phyloP scores from a whole-genome alignment of 2,113 vertebrate species.

The Rhabdornis inornatus region DNA sequence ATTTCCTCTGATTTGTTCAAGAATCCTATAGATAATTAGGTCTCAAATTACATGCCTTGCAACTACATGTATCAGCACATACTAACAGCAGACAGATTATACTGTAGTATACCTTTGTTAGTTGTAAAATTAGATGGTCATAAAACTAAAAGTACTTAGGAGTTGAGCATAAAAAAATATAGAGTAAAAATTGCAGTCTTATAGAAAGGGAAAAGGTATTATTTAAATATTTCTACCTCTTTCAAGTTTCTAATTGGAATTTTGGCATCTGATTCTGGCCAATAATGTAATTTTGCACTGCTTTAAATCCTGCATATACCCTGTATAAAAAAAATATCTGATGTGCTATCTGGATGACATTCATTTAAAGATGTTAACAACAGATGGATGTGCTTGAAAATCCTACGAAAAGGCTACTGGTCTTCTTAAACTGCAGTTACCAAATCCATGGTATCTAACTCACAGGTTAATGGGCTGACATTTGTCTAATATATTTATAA shows the following conservation, averaged over 20 bases:
- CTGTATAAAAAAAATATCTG: neutral
- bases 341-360: neutral
- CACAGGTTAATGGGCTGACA: neutral
- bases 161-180: neutral
- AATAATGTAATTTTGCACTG: neutral
- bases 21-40: neutral
- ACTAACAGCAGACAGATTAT: neutral
- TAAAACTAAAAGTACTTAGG: neutral
- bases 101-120: neutral
- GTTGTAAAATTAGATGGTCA: neutral
- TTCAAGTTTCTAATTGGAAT: neutral
- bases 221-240: neutral
- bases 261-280: neutral
- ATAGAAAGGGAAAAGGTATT: neutral
- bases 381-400: neutral
- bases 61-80: neutral
- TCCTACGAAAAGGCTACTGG: neutral
- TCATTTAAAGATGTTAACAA: neutral
- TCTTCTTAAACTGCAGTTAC: neutral
- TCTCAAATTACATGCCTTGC: neutral
- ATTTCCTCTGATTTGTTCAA: neutral
- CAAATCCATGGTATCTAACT: neutral
- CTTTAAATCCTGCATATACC: neutral
- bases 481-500: neutral
- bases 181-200: neutral